Evolutionary conservation across 2,888 invertebrate species (phyloP), one percentile per base, ranked within the genome.

Genomic region (Thelaira solivaga): DNA sequence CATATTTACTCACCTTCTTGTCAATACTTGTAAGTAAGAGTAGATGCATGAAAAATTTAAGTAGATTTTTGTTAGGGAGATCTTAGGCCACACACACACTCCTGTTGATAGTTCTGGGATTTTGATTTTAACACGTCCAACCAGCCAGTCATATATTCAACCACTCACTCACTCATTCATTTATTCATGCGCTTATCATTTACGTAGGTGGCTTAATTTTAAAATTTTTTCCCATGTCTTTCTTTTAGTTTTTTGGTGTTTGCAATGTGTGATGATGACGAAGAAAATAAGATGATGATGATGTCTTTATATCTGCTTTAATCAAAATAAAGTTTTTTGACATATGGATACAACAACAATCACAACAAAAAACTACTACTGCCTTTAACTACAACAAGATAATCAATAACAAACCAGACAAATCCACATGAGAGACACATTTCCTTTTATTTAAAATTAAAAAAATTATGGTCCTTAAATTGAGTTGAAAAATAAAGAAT

Each of bases 21-120:
- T 69, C 69, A 69, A 69, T 69, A 69, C 11, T 51, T 43, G 41
- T 55, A 34, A 16, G 13, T 11, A 29, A 7, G 29, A 22, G 22
- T 36, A 13, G 24, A 13, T 22, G 55, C 34, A 53, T 39, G 20
- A 55, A 53, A 39, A 45, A 55, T 51, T 57, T 43, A 39, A 57
- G 49, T 65, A 29, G 26, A 31, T 68, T 57, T 68, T 68, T 80
- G 80, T 75, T 69, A 73, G 78, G 45, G 53, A 57, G 83, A 10
- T 22, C 16, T 2, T 18, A 24, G 55, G 84, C 84, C 86, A 86
- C 85, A 85, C 85, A 83, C n/a, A n/a, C n/a, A n/a, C n/a, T n/a
- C n/a, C n/a, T 83, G 84, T 81, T 82, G 83, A 75, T 68, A 47
- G 64, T 73, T 69, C 61, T 75, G 22, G 65, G 69, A 78, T 78